Evolutionary conservation across 2,113 vertebrate species (phyloP), one percentile per base, ranked within the genome.

Genomic region (Coreoperca whiteheadi): DNA sequence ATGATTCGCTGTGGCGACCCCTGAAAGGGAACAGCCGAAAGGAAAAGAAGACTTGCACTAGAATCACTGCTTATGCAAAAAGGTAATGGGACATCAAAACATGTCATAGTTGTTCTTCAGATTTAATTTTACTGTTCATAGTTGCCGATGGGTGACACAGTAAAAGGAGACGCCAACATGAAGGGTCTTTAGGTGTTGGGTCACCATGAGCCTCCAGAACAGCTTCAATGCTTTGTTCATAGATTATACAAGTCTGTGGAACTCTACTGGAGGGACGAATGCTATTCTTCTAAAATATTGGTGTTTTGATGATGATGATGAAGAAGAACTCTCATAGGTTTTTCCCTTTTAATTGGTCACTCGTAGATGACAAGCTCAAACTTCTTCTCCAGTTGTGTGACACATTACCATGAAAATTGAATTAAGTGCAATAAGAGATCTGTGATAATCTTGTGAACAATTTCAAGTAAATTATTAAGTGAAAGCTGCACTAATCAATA

Each of bases 111-210:
- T 74, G 63, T 59, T 81, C 56, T 81, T 39, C 41, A 74, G 65
- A 74, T 67, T 61, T 63, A 46, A 34, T 18, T 72, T 50, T 18
- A 41, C 20, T 34, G 56, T 28, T 73, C 69, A 69, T 57, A 60
- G 69, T 81, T 79, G 72, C 32, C 74, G 70, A 46, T 51, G 53
- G 66, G 63, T 60, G 71, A 59, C 69, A 28, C 75, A 75, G 71
- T 32, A 50, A 81, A n/a, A 77, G 57, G 9, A 56, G 30, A 68
- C 32, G 57, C 21, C 59, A 48, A 50, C 53, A 56, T 46, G 16
- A 64, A 28, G 57, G 61, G 48, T 66, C 51, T 54, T 51, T 71
- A 61, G 65, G 53, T 72, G 60, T 56, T 20, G 50, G 6, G 41
- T 4, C 59, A 25, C 59, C 23, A 63, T 18, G 28, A 72, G 32